phyloP scores from a whole-genome alignment of 2,797 vertebrate species.

The Caiman crocodilus region DNA sequence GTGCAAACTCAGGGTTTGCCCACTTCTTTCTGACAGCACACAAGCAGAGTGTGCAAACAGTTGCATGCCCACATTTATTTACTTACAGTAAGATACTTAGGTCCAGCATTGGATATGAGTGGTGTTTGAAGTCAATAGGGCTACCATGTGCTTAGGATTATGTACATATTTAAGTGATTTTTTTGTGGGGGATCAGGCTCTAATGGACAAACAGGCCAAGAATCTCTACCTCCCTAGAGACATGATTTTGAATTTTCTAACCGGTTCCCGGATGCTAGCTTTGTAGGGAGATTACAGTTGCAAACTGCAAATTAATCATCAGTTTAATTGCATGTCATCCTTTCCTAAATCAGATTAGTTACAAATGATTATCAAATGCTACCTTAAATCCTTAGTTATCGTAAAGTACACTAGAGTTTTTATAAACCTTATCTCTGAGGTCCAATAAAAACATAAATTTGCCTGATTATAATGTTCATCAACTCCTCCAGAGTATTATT shows the following conservation, averaged over 20 bases:
- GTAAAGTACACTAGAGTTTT: conserved; percentile 44
- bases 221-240: background rate
- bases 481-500: conserved; percentile 29
- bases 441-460: background rate
- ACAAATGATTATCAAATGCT: conserved; percentile 54
- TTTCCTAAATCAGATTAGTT: conserved; percentile 68
- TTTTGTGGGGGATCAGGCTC: conserved; percentile 30
- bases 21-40: accelerated
- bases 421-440: conserved; percentile 18
- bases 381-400: conserved; percentile 15
- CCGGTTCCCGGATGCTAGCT: background rate
- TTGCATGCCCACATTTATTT: conserved; percentile 61
- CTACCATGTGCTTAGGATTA: conserved; percentile 46
- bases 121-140: conserved; percentile 17
- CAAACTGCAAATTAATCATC: conserved; percentile 44
- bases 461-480: conserved; percentile 20
- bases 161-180: conserved; percentile 56
- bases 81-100: background rate
- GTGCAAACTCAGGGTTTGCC: background rate
- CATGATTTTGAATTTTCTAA: background rate
- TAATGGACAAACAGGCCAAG: background rate
- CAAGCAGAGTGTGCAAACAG: background rate
- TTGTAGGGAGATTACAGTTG: conserved; percentile 8
- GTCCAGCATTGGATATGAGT: background rate
- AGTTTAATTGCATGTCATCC: conserved; percentile 38